A percentile compares a stretch with the other conserved stretches of the same genome.
Conservation (phyloP, 2,113 vertebrate genomes). For the Phaethon lepturus region DNA sequence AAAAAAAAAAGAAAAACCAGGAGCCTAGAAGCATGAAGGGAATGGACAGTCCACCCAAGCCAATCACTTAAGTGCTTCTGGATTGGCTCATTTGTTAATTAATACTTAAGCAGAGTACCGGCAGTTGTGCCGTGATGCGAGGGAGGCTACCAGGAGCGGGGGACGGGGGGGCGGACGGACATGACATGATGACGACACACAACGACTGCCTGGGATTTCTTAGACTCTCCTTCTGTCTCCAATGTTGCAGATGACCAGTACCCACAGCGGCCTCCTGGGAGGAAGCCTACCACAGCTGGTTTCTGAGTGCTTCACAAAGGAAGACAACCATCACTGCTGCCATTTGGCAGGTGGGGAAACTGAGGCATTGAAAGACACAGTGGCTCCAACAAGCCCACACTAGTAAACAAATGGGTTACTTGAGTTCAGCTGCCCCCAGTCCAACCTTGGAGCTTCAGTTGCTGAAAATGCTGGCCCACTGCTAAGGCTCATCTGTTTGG, state of each 20-base stretch:
- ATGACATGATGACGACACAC: too few relatives aligned
- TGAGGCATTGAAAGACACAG: background rate
- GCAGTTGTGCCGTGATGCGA: background rate
- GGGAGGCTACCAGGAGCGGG: background rate
- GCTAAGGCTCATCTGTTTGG: background rate
- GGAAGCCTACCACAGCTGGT: background rate
- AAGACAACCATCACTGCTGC: background rate
- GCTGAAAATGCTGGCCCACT: background rate
- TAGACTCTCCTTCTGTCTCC: background rate
- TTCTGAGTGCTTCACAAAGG: background rate
- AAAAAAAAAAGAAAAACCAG: accelerated
- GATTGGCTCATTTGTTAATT: constrained; percentile 64
- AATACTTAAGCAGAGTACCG: constrained; percentile 39
- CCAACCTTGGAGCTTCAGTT: background rate
- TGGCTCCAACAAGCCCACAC: accelerated
- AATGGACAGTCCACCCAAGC: background rate
- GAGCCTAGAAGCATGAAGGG: background rate
- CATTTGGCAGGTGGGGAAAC: background rate
- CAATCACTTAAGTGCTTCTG: constrained; percentile 27
- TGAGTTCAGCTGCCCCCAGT: background rate
- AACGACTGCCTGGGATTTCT: background rate
- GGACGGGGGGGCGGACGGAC: background rate
- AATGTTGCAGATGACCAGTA: background rate
- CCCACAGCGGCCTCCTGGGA: accelerated
- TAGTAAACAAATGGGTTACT: background rate